Conservation (phyloP, 2,797 vertebrate species). For the Danio albolineatus region DNA sequence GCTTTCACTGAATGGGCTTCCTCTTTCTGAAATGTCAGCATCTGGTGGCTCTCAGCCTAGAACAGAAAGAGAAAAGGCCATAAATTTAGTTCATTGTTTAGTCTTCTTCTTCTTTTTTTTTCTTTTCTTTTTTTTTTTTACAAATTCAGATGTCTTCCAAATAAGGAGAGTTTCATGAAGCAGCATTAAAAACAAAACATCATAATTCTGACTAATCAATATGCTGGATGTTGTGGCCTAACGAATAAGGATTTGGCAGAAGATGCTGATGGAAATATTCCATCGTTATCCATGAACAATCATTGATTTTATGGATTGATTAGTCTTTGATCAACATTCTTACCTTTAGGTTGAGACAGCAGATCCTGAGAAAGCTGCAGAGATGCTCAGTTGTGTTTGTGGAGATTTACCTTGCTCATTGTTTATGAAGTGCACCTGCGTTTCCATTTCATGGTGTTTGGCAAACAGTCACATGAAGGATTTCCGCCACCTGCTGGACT, state of each 20-base stretch:
- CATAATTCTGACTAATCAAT: not conserved
- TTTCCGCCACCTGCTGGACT: constrained; percentile 7
- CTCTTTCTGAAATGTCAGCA: constrained; percentile 65
- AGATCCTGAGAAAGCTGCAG: not conserved
- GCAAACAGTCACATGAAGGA: not conserved
- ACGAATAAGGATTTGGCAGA: not conserved
- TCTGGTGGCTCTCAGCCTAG: constrained; percentile 15
- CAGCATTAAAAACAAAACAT: not conserved
- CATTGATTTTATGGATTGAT: not conserved
- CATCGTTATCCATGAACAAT: not conserved
- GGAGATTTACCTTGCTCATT: not conserved
- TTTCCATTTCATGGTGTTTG: not conserved
- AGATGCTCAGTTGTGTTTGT: not conserved
- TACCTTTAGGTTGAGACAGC: not conserved
- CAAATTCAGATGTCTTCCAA: not conserved
- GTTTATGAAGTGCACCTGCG: not conserved
- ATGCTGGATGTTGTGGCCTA: not conserved
- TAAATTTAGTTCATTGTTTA: not conserved
- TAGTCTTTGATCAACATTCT: too few species aligned
- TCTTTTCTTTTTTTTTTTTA: not conserved
- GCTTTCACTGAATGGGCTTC: constrained; percentile 64
- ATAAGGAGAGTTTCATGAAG: not conserved
- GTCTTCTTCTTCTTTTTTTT: too few species aligned
- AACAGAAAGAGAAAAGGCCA: not conserved
- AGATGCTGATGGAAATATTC: not conserved